Conservation (phyloP, 2,113 vertebrate genomes). For the Thryonomys swinderianus region DNA sequence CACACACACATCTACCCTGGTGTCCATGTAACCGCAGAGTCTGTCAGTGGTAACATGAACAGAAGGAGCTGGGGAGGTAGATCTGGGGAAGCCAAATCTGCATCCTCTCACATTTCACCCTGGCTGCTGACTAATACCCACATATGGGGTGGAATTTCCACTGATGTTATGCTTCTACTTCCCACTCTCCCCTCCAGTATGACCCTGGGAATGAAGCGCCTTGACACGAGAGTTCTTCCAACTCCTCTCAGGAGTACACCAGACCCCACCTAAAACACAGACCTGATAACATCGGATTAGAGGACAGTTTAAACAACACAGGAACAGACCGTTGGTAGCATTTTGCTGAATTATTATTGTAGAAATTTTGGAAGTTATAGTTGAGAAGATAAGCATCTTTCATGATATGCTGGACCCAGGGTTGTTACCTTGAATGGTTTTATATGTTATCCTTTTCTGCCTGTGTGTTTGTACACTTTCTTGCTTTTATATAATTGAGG, state of each 20-base stretch:
- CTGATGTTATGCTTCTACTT: not conserved
- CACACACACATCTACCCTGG: not conserved
- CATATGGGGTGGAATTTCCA: not conserved
- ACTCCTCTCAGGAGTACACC: not conserved
- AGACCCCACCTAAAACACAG: not conserved
- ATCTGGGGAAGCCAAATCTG: not conserved
- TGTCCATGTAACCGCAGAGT: not conserved
- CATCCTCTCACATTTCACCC: not conserved
- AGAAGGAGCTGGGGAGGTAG: slow-evolving; percentile 22
- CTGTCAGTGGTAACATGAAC: not conserved
- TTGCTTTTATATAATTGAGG: slow-evolving; percentile 17
- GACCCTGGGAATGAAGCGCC: not conserved
- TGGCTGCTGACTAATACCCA: not conserved
- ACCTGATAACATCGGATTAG: not conserved
- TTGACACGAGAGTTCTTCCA: not conserved
- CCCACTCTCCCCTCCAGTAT: rapidly evolving
- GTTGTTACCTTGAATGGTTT: not conserved
- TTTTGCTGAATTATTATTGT: not conserved
- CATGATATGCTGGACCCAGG: not conserved
- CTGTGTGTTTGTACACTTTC: not conserved
- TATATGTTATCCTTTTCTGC: not conserved
- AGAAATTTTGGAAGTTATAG: not conserved
- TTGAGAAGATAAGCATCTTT: not conserved
- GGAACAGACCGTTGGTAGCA: not conserved
- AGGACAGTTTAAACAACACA: not conserved